Conservation (phyloP, 2,888 invertebrate genomes). For the Aelia acuminata region DNA sequence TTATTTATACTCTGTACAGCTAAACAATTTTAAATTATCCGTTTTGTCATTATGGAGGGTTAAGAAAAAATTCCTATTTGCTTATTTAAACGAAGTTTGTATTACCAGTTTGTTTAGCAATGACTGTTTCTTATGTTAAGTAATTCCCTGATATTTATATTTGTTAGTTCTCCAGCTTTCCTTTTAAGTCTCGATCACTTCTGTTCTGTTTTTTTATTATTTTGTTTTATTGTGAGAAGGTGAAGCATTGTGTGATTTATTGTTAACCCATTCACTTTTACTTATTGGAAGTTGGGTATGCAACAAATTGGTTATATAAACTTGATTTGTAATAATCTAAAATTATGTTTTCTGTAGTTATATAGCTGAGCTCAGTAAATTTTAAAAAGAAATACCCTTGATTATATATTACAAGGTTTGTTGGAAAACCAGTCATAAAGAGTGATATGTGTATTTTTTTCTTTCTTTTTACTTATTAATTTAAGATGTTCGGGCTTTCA, state of each 20-base stretch:
- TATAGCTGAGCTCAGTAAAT: not conserved
- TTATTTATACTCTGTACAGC: not conserved
- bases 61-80: no score
- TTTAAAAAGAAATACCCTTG: not conserved
- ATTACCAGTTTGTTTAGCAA: not conserved
- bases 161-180: not conserved
- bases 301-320: not conserved
- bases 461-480: not conserved
- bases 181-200: not conserved
- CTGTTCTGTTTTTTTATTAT: not conserved
- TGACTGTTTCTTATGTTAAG: not conserved
- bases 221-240: not conserved
- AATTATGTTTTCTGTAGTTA: not conserved
- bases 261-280: not conserved
- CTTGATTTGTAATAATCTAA: not conserved
- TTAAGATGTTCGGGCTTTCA: constrained; percentile 36
- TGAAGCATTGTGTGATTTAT: not conserved
- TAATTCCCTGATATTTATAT: not conserved
- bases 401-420: not conserved
- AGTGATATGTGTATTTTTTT: not conserved
- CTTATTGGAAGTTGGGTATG: not conserved
- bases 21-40: not conserved
- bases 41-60: not conserved
- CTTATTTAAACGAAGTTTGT: not conserved
- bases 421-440: not conserved